Evolutionary conservation across 35 echinoderm and acorn worm species (phyloP).

Genomic region (Ophiothrix spiculata): DNA sequence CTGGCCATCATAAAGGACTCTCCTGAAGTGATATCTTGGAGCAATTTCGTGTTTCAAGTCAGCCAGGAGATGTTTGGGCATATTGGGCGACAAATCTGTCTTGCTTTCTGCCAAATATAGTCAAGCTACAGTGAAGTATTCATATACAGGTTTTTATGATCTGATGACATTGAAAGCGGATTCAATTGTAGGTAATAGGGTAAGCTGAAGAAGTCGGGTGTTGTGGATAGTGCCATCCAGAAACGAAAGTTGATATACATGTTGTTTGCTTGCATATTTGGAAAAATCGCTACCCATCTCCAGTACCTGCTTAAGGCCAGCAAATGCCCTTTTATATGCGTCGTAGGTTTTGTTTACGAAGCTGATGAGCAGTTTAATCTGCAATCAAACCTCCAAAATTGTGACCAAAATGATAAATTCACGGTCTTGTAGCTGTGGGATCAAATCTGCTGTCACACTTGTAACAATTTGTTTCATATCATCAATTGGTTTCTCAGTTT

Average conservation of each 20-base stretch:
- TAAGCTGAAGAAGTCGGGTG: neutral
- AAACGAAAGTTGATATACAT: neutral
- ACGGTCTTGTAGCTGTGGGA: neutral
- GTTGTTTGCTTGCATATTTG: neutral
- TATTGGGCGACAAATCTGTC: neutral
- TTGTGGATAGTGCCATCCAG: neutral
- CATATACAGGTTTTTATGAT: neutral
- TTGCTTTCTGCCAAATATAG: neutral
- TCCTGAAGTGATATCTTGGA: neutral
- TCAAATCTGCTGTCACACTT: neutral
- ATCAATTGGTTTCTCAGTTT: conserved; percentile 16
- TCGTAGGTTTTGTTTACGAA: neutral
- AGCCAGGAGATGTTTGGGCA: neutral
- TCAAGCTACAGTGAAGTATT: conserved; percentile 17
- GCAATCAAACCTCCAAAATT: conserved; percentile 39
- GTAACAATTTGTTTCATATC: conserved; percentile 14
- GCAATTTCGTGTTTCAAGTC: neutral
- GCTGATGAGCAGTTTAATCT: conserved; percentile 30
- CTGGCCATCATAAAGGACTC: neutral
- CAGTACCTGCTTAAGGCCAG: neutral
- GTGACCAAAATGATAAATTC: conserved; percentile 38
- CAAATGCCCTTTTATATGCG: neutral
- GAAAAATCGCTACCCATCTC: neutral
- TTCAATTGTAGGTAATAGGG: neutral
- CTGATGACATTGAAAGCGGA: neutral